Percentiles rank a stretch among this genome's conserved stretches.
Evolutionary conservation across 2,797 vertebrate genomes (phyloP).

Genomic region (Etheostoma nigrum): DNA sequence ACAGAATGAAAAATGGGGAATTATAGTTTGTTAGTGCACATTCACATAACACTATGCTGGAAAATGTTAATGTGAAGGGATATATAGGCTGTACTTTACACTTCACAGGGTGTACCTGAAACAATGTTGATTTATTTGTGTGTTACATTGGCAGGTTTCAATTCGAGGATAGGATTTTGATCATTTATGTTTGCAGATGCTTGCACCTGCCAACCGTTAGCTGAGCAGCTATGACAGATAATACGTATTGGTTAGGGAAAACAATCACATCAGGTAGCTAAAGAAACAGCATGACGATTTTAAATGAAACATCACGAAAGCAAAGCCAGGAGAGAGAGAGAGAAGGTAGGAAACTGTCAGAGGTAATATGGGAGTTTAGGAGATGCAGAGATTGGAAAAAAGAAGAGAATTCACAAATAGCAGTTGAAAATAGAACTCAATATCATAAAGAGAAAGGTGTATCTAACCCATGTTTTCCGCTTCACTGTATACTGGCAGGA

Average conservation of each 20-base stretch:
- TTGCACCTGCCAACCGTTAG: conserved; percentile 62
- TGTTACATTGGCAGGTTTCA: conserved; percentile 31
- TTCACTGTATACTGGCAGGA: conserved; percentile 8
- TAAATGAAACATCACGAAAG: conserved; percentile 42
- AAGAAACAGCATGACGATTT: conserved; percentile 53
- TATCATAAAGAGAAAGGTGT: conserved; percentile 17
- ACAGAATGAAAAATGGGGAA: conserved; percentile 27
- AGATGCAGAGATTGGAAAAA: background rate
- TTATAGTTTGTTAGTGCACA: conserved; percentile 5
- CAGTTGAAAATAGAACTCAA: conserved; percentile 24
- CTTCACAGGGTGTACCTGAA: conserved; percentile 1
- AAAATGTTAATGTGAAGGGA: background rate
- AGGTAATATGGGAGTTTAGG: conserved; percentile 13
- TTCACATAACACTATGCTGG: conserved; percentile 14
- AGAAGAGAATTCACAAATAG: conserved; percentile 10
- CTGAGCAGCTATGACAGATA: conserved; percentile 44
- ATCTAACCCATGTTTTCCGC: conserved; percentile 20
- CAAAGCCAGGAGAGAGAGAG: conserved; percentile 19
- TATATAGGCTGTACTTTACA: background rate
- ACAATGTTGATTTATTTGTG: conserved; percentile 23
- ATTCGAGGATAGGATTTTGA: conserved; percentile 48
- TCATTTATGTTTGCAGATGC: conserved; percentile 61
- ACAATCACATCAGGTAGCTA: conserved; percentile 63
- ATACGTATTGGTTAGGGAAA: conserved; percentile 55
- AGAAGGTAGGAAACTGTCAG: conserved; percentile 1